Evolutionary conservation across 2,797 vertebrate genomes (phyloP).

Genomic region (Epinephelus coioides): DNA sequence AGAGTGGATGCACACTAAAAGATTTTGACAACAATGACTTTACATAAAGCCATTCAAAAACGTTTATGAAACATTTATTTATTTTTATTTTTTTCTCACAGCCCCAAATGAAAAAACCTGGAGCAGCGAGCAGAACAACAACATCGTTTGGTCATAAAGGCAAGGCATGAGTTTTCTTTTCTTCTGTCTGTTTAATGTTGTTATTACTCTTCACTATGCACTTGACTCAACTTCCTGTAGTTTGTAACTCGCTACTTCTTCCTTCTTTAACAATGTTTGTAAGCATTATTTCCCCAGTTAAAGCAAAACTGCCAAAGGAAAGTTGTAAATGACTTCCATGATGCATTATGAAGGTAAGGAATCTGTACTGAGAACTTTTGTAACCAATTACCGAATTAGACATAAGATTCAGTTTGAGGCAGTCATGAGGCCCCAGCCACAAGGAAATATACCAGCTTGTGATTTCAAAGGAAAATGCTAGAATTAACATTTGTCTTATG

Average conservation of each 20-base stretch:
- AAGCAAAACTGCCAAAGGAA: constrained; percentile 5
- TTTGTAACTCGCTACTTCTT: not conserved
- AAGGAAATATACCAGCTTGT: constrained; percentile 12
- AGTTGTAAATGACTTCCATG: not conserved
- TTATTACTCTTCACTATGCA: constrained; percentile 5
- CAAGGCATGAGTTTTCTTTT: not conserved
- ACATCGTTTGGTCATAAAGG: constrained; percentile 6
- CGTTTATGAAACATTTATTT: not conserved
- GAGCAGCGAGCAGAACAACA: not conserved
- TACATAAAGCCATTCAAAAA: constrained; percentile 6
- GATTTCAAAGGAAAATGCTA: constrained; percentile 30
- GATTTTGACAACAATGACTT: not conserved
- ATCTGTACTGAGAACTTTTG: constrained; percentile 19
- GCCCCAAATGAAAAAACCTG: not conserved
- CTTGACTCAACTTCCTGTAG: not conserved
- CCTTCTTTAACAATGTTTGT: not conserved
- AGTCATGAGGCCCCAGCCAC: not conserved
- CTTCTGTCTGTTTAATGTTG: not conserved
- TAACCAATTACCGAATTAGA: constrained; percentile 25
- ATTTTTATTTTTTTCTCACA: not conserved
- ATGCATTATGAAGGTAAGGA: not conserved
- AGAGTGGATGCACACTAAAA: constrained; percentile 68
- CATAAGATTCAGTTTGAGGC: not conserved
- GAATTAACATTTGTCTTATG: constrained; percentile 8
- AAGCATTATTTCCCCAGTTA: not conserved